Conservation (phyloP, 1,140 invertebrate species). For the Brachionus koreanus region DNA sequence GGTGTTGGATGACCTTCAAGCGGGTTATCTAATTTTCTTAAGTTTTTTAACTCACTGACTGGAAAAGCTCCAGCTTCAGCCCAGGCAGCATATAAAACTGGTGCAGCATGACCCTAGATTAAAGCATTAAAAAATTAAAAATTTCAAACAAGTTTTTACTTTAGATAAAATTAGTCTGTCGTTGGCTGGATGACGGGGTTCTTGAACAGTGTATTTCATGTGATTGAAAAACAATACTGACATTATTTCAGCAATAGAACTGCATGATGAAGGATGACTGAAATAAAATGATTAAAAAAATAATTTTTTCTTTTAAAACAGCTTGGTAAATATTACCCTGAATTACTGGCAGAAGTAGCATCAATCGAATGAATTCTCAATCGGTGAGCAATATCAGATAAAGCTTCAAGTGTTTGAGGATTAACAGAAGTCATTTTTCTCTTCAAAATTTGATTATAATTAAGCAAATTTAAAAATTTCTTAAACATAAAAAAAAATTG, state of each 20-base stretch:
- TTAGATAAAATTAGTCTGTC: slow-evolving; percentile 96
- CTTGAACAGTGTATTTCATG: slow-evolving; percentile 84
- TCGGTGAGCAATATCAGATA: slow-evolving; percentile 28
- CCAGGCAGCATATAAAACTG: slow-evolving; percentile 97
- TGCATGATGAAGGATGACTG: slow-evolving; percentile 94
- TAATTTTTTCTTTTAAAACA: not conserved
- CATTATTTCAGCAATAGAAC: slow-evolving; percentile 96
- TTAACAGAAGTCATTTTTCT: slow-evolving; percentile 35
- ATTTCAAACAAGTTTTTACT: slow-evolving; percentile 50
- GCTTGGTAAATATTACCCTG: not conserved
- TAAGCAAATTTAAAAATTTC: not conserved
- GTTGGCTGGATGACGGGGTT: slow-evolving; percentile 77
- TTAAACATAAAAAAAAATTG: slow-evolving; percentile 27
- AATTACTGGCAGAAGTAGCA: slow-evolving; percentile 28
- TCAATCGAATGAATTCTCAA: slow-evolving; percentile 38
- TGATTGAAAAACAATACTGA: slow-evolving; percentile 96
- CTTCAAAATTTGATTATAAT: not conserved
- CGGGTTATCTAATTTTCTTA: slow-evolving; percentile 88
- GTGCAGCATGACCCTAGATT: slow-evolving; percentile 82
- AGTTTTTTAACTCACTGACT: slow-evolving; percentile 73
- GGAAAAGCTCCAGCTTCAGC: slow-evolving; percentile 80
- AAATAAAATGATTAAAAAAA: not conserved
- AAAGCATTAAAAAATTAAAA: slow-evolving; percentile 37
- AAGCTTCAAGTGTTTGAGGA: slow-evolving; percentile 11
- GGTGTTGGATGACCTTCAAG: slow-evolving; percentile 98